These are phyloP conservation scores for Epizoanthus stellaris DNA, from an alignment of 92 coral and sea anemone species.

Conservation along the genomic window DNA sequence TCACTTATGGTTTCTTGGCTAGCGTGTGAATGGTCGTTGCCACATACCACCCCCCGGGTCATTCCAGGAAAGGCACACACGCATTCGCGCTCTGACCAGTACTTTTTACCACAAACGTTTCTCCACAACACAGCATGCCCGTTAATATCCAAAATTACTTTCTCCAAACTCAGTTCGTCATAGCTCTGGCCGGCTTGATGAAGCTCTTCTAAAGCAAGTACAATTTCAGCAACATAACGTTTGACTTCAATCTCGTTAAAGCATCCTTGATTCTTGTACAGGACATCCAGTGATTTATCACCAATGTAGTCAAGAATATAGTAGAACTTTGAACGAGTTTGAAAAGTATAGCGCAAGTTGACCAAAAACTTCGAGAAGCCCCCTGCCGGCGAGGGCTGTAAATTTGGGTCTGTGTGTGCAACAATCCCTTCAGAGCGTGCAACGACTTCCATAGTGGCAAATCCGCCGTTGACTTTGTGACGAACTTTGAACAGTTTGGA, in stretches of 20 bases:
- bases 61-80: slow-evolving; percentile 72
- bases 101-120: slow-evolving; percentile 81
- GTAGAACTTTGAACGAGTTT: slow-evolving; percentile 81
- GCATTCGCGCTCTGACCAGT: slow-evolving; percentile 86
- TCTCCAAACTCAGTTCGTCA: slow-evolving; percentile 78
- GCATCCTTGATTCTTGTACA: slow-evolving; percentile 45
- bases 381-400: slow-evolving; percentile 57
- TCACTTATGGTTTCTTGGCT: background rate
- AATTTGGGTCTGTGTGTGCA: slow-evolving; percentile 58
- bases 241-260: slow-evolving; percentile 59
- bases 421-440: slow-evolving; percentile 44
- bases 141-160: slow-evolving; percentile 64
- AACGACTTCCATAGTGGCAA: slow-evolving; percentile 86
- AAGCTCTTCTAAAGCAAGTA: slow-evolving; percentile 78
- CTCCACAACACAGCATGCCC: slow-evolving; percentile 90
- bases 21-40: slow-evolving; percentile 49
- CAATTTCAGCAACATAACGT: slow-evolving; percentile 79
- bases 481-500: slow-evolving; percentile 93
- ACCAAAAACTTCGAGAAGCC: slow-evolving; percentile 68
- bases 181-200: slow-evolving; percentile 75
- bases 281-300: slow-evolving; percentile 48
- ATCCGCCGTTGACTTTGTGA: slow-evolving; percentile 61
- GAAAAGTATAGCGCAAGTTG: slow-evolving; percentile 83
- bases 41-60: slow-evolving; percentile 62
- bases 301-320: slow-evolving; percentile 83